Conservation (phyloP, 2,888 invertebrate species). For the Amorpha juglandis region DNA sequence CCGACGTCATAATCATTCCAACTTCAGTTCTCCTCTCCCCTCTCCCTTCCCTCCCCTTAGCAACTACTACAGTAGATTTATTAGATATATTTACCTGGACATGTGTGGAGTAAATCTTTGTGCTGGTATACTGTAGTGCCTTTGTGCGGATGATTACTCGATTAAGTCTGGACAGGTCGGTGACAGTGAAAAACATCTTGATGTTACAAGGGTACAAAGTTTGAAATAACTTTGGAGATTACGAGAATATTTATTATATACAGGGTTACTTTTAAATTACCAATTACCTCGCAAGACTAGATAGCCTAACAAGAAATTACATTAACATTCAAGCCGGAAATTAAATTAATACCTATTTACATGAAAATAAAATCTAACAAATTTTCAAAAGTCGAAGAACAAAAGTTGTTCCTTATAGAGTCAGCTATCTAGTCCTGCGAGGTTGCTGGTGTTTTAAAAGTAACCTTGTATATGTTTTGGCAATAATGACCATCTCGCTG, state of each 20-base stretch:
- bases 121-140: neutral
- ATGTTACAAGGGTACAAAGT: neutral
- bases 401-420: too few relatives aligned
- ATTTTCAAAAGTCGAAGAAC: too few relatives aligned
- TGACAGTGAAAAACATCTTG: slow-evolving; percentile 10
- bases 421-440: too few relatives aligned
- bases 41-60: neutral
- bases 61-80: neutral
- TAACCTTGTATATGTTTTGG: too few relatives aligned
- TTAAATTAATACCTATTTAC: too few relatives aligned
- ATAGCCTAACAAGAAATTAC: too few relatives aligned
- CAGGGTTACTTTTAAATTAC: too few relatives aligned
- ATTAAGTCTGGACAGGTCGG: slow-evolving; percentile 1
- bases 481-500: too few relatives aligned
- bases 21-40: neutral
- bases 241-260: neutral
- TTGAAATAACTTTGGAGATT: neutral
- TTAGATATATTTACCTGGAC: slow-evolving; percentile 5
- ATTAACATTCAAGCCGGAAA: too few relatives aligned
- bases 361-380: too few relatives aligned
- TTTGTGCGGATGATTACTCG: slow-evolving; percentile 13
- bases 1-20: neutral
- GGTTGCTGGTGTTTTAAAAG: too few relatives aligned
- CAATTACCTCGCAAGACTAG: too few relatives aligned
- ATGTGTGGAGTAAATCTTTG: slow-evolving; percentile 20